Base-by-base conservation (phyloP, 2,797 vertebrate genomes). In the Lepus oiostolus region DNA sequence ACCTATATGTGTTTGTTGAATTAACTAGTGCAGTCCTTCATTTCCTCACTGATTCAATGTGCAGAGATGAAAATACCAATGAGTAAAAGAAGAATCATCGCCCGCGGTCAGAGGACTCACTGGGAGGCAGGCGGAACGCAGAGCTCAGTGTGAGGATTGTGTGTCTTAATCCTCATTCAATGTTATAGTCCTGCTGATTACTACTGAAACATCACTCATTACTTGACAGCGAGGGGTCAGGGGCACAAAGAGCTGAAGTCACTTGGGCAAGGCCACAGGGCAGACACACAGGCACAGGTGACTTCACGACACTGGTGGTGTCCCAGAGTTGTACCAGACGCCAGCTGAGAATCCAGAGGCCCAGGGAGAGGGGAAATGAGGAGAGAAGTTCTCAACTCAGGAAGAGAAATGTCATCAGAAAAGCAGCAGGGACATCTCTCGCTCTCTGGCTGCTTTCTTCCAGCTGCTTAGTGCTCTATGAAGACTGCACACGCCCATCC, bases 381-480 rank as follows among this genome's bases (percentile, higher is more conserved):
- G 38, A 84, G 22, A 93, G 19, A 95, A 42, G 80, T 54, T 54
- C 74, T 87, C 89, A 84, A 63, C 5, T 93, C 19, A 80, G 28
- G 81, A 67, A 68, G 76, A 85, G 62, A 91, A 76, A 72, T 19
- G 60, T 12, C 32, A 97, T 95, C 79, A 94, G 81, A 90, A 95
- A 97, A 96, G 81, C 71, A 30, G 68, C 85, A 94, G 77, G 58
- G 81, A 93, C 32, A 54, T n/a, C 70, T 85, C 52, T 90, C 14
- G 96, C 95, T 90, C 95, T 97, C 90, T 91, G n/a, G 62, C 62
- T 92, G 1, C 91, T 84, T 79, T 0, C 13, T 94, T 90, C 92
- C 58, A 88, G 83, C 32, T 95, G 1, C 88, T 97, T 97, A 85
- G 74, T 92, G 95, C 32, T 74, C 42, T 71, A 28, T 60, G 67